Evolutionary conservation across 2,113 vertebrate species (phyloP).

Genomic region (Pithys albifrons): DNA sequence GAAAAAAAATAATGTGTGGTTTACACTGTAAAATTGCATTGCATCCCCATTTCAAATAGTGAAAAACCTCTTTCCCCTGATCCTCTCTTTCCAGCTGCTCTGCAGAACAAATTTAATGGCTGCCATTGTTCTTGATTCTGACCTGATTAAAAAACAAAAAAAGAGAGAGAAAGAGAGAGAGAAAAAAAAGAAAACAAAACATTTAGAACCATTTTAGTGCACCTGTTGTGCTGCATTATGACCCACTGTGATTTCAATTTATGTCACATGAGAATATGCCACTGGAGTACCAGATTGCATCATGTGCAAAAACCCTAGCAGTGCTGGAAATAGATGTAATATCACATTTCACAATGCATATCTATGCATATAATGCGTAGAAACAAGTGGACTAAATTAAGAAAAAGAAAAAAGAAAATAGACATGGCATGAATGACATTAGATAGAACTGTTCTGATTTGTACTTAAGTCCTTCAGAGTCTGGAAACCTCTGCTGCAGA

Average conservation of each 20-base stretch:
- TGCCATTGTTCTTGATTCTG: slow-evolving; percentile 71
- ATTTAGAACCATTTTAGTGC: slow-evolving; percentile 64
- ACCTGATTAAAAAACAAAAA: slow-evolving; percentile 32
- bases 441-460: neutral
- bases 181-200: slow-evolving; percentile 8
- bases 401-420: neutral
- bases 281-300: slow-evolving; percentile 32
- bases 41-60: slow-evolving; percentile 46
- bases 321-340: slow-evolving; percentile 22
- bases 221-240: slow-evolving; percentile 70
- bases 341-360: neutral
- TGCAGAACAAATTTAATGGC: slow-evolving; percentile 65
- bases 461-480: neutral
- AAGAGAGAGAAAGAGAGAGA: neutral
- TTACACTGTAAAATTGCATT: slow-evolving; percentile 45
- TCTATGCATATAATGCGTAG: neutral
- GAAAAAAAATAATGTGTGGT: slow-evolving; percentile 30
- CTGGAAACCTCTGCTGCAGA: neutral
- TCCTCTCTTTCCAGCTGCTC: slow-evolving; percentile 62
- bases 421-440: neutral
- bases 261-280: slow-evolving; percentile 60
- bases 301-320: slow-evolving; percentile 35
- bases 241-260: slow-evolving; percentile 62
- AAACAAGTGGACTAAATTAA: neutral
- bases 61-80: neutral